A percentile compares a stretch with the other conserved stretches of the same genome.
Evolutionary conservation across 2,888 invertebrate species (phyloP).

Genomic region (Zaprionus bogoriensis): DNA sequence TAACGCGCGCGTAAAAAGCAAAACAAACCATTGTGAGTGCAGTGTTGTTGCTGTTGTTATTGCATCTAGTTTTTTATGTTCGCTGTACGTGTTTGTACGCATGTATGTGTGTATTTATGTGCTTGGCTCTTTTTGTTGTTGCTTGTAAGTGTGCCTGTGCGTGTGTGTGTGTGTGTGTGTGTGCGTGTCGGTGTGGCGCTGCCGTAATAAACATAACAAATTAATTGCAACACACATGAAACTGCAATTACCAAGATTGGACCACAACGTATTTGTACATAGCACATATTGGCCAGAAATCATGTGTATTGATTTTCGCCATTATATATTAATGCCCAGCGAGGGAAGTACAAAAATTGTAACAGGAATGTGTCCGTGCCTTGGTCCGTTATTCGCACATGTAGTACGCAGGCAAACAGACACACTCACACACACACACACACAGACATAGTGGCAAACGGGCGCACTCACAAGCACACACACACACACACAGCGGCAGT

Average conservation of each 20-base stretch:
- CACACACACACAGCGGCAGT: conserved; percentile 13
- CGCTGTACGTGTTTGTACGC: neutral
- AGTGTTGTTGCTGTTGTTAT: conserved; percentile 21
- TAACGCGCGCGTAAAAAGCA: conserved; percentile 59
- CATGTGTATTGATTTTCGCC: conserved; percentile 65
- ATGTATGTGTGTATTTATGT: conserved; percentile 2
- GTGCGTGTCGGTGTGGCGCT: conserved; percentile 7
- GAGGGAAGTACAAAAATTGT: conserved; percentile 44
- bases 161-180: neutral
- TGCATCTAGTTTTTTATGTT: conserved; percentile 16
- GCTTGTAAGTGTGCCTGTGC: too few relatives aligned
- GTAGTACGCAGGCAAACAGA: conserved; percentile 19
- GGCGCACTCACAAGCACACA: neutral
- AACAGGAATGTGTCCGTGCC: conserved; percentile 41
- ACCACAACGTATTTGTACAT: conserved; percentile 49
- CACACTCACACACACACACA: conserved; percentile 2
- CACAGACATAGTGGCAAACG: conserved; percentile 3
- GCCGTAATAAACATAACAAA: conserved; percentile 53
- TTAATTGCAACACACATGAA: conserved; percentile 60
- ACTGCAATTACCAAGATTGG: conserved; percentile 65
- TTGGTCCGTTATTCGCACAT: conserved; percentile 37
- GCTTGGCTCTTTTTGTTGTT: conserved; percentile 1
- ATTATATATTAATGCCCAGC: conserved; percentile 62
- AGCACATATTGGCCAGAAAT: conserved; percentile 50
- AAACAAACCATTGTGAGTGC: conserved; percentile 66